Conservation (phyloP, 35 echinoderm and acorn worm species). For the Ophioderma brevispina region DNA sequence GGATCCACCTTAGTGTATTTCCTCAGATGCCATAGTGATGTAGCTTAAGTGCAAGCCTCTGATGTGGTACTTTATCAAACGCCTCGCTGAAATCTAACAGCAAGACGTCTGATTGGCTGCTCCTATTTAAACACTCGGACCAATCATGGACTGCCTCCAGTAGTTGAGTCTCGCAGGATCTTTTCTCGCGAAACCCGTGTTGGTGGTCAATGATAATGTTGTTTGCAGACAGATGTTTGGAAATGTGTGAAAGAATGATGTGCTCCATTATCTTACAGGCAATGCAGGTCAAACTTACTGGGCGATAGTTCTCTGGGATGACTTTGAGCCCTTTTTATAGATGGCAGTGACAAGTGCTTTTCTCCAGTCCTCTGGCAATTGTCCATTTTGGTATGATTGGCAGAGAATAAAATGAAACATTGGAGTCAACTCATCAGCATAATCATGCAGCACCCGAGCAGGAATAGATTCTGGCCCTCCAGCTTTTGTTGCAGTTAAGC, state of each 20-base stretch:
- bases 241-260: slow-evolving; percentile 14
- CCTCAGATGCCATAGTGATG: slow-evolving; percentile 30
- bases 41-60: slow-evolving; percentile 46
- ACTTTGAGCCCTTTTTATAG: slow-evolving; percentile 47
- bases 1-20: slow-evolving; percentile 49
- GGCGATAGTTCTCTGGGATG: slow-evolving; percentile 32
- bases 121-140: slow-evolving; percentile 9
- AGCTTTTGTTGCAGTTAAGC: neutral
- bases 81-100: slow-evolving; percentile 66
- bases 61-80: slow-evolving; percentile 60
- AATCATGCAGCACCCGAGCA: slow-evolving; percentile 15
- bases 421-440: slow-evolving; percentile 30
- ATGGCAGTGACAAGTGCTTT: slow-evolving; percentile 35
- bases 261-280: slow-evolving; percentile 58
- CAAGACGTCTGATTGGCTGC: slow-evolving; percentile 26
- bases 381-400: slow-evolving; percentile 11
- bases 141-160: slow-evolving; percentile 36
- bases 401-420: slow-evolving; percentile 29
- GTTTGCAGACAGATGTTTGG: slow-evolving; percentile 34
- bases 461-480: slow-evolving; percentile 24
- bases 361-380: slow-evolving; percentile 28
- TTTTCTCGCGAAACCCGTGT: slow-evolving; percentile 40
- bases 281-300: slow-evolving; percentile 39
- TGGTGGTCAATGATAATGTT: slow-evolving; percentile 34
- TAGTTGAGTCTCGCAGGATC: slow-evolving; percentile 64